phyloP scores from a whole-genome alignment of 2,113 vertebrate genomes.

The Hemiscyllium ocellatum region DNA sequence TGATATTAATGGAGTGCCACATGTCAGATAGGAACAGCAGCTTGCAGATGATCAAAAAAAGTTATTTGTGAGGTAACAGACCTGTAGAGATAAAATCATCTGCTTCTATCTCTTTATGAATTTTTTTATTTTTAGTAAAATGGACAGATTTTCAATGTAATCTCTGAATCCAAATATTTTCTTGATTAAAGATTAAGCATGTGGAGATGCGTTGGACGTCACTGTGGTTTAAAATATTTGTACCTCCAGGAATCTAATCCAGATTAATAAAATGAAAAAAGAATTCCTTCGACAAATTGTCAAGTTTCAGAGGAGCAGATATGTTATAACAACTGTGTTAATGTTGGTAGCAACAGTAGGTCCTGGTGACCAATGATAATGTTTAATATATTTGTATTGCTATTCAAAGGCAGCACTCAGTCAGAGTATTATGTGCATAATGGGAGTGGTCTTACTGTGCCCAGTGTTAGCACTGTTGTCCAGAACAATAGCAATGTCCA shows the following conservation, averaged over 20 bases:
- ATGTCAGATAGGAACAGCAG: neutral
- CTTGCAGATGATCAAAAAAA: neutral
- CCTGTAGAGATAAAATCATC: neutral
- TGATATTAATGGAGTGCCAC: neutral
- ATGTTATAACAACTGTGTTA: neutral
- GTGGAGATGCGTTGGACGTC: neutral
- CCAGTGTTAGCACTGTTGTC: no score
- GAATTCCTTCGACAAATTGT: neutral
- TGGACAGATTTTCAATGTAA: constrained; percentile 4
- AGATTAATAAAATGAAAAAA: neutral
- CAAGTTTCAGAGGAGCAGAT: neutral
- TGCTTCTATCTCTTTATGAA: neutral
- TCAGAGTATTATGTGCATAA: neutral
- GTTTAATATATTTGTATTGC: neutral
- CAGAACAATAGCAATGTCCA: neutral
- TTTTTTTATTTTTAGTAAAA: neutral
- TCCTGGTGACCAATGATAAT: neutral
- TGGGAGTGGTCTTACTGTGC: neutral
- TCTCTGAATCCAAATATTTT: neutral
- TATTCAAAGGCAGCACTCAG: neutral
- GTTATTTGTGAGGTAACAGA: neutral
- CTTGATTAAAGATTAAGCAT: neutral
- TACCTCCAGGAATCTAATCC: neutral
- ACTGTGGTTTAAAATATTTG: neutral
- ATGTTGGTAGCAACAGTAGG: neutral